Evolutionary conservation across 2,113 vertebrate genomes (phyloP).

Genomic region (Sinosuthora webbiana): DNA sequence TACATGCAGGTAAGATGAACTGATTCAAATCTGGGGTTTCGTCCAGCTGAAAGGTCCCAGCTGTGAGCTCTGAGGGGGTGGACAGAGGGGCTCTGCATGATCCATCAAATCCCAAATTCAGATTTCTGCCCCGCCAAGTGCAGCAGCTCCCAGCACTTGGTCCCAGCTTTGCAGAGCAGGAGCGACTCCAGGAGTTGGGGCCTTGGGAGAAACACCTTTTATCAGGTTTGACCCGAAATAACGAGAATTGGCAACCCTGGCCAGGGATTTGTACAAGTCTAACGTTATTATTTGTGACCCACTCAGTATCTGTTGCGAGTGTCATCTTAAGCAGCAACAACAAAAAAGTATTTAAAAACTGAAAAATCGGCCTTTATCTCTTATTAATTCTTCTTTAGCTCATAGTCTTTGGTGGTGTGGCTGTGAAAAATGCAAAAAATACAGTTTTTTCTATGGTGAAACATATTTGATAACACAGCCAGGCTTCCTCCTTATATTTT

Average conservation of each 20-base stretch:
- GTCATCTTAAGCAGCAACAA: not conserved
- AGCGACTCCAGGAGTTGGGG: not conserved
- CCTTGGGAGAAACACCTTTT: not conserved
- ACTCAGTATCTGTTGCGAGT: not conserved
- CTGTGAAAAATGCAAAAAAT: not conserved
- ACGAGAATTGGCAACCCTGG: not conserved
- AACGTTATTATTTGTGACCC: not conserved
- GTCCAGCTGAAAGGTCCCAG: not conserved
- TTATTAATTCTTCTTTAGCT: not conserved
- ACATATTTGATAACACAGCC: not conserved
- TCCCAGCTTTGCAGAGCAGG: not conserved
- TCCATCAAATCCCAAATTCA: not conserved
- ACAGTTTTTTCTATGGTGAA: not conserved
- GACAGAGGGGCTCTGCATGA: not conserved
- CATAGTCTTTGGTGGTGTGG: not conserved
- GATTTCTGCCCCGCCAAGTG: not conserved
- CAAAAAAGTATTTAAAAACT: not conserved
- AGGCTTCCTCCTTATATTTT: not conserved
- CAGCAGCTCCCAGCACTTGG: not conserved
- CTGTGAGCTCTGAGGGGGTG: not conserved
- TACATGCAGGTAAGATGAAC: conserved; percentile 87
- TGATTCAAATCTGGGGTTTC: not conserved
- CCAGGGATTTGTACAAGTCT: not conserved
- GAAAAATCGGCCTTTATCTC: not conserved
- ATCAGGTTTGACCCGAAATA: not conserved